Evolutionary conservation across 2,113 vertebrate genomes (phyloP), one percentile per base, ranked within the genome.

Genomic region (Chroicocephalus ridibundus): DNA sequence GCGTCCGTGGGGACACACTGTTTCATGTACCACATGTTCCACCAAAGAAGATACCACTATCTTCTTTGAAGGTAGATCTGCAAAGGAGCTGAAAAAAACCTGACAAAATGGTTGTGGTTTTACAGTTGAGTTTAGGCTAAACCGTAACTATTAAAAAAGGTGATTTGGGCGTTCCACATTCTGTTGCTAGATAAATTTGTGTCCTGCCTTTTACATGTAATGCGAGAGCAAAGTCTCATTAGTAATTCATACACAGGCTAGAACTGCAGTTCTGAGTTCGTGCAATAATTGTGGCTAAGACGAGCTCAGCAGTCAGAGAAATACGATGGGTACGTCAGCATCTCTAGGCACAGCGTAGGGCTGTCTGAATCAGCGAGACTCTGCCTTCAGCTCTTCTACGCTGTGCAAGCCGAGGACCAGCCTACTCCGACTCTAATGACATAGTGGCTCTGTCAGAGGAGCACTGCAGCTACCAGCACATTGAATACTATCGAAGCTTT

Each of bases 1-100:
- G 5, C 8, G 3, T 5, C 6, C 9, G 5, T 7, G 15, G 25
- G 24, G 13, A 58, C 42, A 24, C 22, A 34, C 11, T 0, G 4
- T 61, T 75, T 57, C 26, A 7, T 6, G 9, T 36, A 24, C 8
- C 13, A 26, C 44, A 46, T 17, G 18, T 46, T 19, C 46, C 18
- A 46, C 46, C 46, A 46, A 46, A 46, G 46, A 19, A 19, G 46
- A 46, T 19, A 46, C 46, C 46, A 46, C 8, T 46, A 9, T 19
- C 46, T 46, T 75, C 38, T 58, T 13, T 27, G n/a, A 89, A 32
- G 47, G 64, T 4, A 92, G 38, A 58, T n/a, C 42, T 55, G 25
- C 34, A 44, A 27, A 75, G 18, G 3, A 68, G 31, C 5, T 65
- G 47, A n/a, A 22, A 82, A 79, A 91, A 91, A 27, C 1, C 18